Conservation (phyloP, 2,797 vertebrate genomes). For the Sternotherus odoratus region DNA sequence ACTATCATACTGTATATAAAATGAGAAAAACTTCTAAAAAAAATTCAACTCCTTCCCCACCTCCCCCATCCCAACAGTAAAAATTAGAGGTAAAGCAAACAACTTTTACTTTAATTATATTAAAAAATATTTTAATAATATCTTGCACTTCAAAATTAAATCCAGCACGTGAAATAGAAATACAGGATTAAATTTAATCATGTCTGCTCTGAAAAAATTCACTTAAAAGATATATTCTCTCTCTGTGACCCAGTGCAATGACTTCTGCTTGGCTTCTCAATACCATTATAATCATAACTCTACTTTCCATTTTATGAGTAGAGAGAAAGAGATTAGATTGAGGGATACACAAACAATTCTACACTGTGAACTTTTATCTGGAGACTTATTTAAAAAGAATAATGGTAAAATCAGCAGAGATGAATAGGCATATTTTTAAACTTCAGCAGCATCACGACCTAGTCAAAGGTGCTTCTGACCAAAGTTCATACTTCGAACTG, state of each 20-base stretch:
- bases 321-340: neutral
- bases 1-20: neutral
- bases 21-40: rapidly evolving
- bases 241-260: neutral
- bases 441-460: neutral
- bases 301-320: neutral
- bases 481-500: neutral
- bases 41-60: neutral
- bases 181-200: conserved; percentile 24
- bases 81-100: neutral
- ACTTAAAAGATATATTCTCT: neutral
- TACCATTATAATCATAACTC: neutral
- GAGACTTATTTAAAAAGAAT: rapidly evolving
- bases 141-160: neutral
- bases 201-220: neutral
- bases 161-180: conserved; percentile 33
- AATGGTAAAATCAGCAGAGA: neutral
- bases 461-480: neutral
- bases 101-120: neutral
- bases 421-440: neutral
- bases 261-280: neutral
- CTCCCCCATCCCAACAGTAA: neutral
- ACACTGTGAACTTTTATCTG: neutral
- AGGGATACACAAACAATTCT: neutral
- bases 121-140: neutral